Percentiles rank a stretch among this genome's conserved stretches.
Evolutionary conservation across 2,888 invertebrate species (phyloP).

Genomic region (Agrypnus murinus): DNA sequence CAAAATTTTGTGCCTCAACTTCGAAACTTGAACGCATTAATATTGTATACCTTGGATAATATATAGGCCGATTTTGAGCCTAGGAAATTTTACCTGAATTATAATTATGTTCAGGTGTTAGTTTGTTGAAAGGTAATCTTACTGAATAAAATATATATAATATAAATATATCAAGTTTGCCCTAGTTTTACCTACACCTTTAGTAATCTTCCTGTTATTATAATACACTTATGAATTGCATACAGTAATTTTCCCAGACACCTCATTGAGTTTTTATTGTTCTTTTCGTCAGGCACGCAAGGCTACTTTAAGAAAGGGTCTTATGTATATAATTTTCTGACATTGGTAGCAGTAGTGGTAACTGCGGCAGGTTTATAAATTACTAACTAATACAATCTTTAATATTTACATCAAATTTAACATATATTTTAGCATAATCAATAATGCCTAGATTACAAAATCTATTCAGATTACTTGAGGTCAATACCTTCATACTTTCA

Average conservation of each 20-base stretch:
- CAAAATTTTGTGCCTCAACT: neutral
- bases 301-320: conserved; percentile 16
- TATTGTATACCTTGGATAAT: conserved; percentile 5
- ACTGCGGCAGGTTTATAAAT: conserved; percentile 27
- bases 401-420: conserved; percentile 16
- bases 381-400: conserved; percentile 9
- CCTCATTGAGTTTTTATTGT: conserved; percentile 41
- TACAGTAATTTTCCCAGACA: conserved; percentile 34
- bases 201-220: conserved; percentile 16
- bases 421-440: conserved; percentile 14
- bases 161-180: neutral
- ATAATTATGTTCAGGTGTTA: conserved; percentile 7
- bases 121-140: conserved; percentile 13
- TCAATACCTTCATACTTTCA: too few relatives aligned
- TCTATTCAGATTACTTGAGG: too few relatives aligned
- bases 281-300: conserved; percentile 36
- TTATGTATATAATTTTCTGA: conserved; percentile 32
- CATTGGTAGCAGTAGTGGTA: conserved; percentile 11
- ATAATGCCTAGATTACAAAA: neutral
- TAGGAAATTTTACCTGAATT: conserved; percentile 18
- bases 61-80: conserved; percentile 16
- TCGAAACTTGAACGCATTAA: neutral
- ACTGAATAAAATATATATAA: neutral
- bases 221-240: conserved; percentile 25
- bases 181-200: neutral